Base-by-base conservation (phyloP, 2,113 vertebrate genomes). In the Puntigrus tetrazona region DNA sequence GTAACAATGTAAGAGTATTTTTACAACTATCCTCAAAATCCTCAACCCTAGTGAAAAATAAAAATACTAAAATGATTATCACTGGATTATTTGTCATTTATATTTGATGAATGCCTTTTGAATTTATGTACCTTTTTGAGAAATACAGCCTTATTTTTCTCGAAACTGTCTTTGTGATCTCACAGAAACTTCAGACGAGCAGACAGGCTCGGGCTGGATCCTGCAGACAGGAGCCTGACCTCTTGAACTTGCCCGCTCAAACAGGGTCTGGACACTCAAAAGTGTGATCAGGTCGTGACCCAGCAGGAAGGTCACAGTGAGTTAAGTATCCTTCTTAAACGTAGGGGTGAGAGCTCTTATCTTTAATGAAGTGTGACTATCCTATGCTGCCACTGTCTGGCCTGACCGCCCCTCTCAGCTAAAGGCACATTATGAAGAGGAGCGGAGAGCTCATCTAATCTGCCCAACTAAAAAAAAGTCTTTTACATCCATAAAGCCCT, bases 261-360 rank as follows among this genome's bases (percentile, higher is more conserved):
- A 69, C 59, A 82, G 87, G 88, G 89, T 88, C 88, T 85, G 80
- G 78, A 55, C 78, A 89, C 85, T 86, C 85, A 36, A 84, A 89
- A 69, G 72, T 81, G 88, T 83, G 88, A 85, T 85, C 67, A 87
- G 91, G 91, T 91, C 89, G 75, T 20, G 84, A 91, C 91, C 90
- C 83, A 38, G 34, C 74, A 83, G 45, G 88, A 29, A 87, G 84
- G 88, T 84, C 87, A 86, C 89, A 88, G 73, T 59, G 84, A 75
- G 74, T 85, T 81, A 83, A 82, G 65, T 81, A 80, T 81, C 67
- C 20, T 78, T 72, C 83, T 73, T 84, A 84, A 82, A 88, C 29
- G 52, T 3, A 74, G 36, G 73, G 78, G 27, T 59, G 80, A 70
- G 83, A 65, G 79, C 87, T 83, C 85, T 87, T 81, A 86, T 78